Conservation (phyloP, 2,113 vertebrate species). For the Garra rufa region DNA sequence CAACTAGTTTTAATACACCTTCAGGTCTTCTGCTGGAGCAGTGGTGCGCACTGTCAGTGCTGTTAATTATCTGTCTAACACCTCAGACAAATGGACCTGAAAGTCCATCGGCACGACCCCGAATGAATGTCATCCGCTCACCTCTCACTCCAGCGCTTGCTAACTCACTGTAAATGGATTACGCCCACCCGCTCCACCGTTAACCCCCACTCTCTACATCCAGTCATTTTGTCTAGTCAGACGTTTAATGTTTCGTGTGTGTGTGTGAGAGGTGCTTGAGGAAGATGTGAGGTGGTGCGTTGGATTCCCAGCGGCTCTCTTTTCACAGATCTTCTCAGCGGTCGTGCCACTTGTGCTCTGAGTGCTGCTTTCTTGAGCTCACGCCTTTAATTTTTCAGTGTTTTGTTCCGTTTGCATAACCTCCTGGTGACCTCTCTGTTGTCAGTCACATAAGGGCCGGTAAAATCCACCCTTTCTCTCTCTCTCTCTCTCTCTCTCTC, state of each 20-base stretch:
- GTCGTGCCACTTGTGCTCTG: constrained; percentile 60
- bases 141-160: constrained; percentile 59
- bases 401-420: constrained; percentile 73
- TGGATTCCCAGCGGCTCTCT: constrained; percentile 4
- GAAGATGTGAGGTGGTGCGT: constrained; percentile 42
- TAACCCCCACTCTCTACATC: constrained; percentile 23
- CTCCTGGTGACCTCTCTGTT: constrained; percentile 71
- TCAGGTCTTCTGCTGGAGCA: constrained; percentile 18
- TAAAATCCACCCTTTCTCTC: constrained; percentile 37
- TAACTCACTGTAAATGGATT: constrained; percentile 48
- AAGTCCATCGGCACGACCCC: constrained; percentile 47
- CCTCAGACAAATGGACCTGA: constrained; percentile 59
- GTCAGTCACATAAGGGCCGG: constrained; percentile 61
- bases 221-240: constrained; percentile 29
- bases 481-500: not conserved
- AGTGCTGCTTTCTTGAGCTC: constrained; percentile 69
- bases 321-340: constrained; percentile 55
- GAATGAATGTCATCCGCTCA: constrained; percentile 51
- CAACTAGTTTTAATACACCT: not conserved
- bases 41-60: constrained; percentile 35
- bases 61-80: constrained; percentile 69
- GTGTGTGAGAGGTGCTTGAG: constrained; percentile 2
- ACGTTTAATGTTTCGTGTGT: constrained; percentile 55
- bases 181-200: constrained; percentile 3
- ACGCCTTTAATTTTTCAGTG: constrained; percentile 77